phyloP scores from a whole-genome alignment of 2,113 vertebrate genomes.

The Rhinoderma darwinii region DNA sequence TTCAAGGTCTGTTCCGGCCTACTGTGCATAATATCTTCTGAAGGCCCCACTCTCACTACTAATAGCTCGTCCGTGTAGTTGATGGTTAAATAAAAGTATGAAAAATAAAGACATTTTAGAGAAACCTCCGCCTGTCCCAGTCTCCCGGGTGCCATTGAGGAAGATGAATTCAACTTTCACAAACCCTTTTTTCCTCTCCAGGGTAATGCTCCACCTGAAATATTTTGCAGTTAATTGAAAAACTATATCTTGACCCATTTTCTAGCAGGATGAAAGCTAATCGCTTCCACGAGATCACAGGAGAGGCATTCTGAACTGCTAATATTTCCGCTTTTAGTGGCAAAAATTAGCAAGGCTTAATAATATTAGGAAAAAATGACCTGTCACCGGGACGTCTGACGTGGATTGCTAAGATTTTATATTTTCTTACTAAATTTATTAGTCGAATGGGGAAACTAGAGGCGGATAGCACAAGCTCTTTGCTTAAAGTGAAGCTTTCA shows the following conservation, averaged over 20 bases:
- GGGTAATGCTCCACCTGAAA: conserved; percentile 21
- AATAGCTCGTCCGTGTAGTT: background rate
- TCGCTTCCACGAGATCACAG: background rate
- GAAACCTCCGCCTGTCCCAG: conserved; percentile 8
- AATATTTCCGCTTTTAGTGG: background rate
- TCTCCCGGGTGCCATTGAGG: conserved; percentile 30
- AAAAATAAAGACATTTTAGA: background rate
- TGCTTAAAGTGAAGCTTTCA: background rate
- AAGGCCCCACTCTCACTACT: background rate
- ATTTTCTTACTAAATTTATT: background rate
- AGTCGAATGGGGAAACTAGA: background rate
- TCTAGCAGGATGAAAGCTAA: conserved; percentile 4
- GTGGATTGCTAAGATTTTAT: background rate
- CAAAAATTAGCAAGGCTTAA: background rate
- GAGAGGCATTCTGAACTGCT: background rate
- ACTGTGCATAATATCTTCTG: background rate
- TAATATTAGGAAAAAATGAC: background rate
- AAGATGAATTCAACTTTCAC: conserved; percentile 16
- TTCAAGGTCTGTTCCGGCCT: background rate
- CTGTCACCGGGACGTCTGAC: background rate
- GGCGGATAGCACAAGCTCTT: background rate
- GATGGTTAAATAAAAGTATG: background rate
- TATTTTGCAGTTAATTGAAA: conserved; percentile 46
- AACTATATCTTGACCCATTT: conserved; percentile 26
- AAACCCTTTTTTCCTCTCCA: conserved; percentile 7